Conservation (phyloP, 2,113 vertebrate species). For the Eubucco bourcierii region DNA sequence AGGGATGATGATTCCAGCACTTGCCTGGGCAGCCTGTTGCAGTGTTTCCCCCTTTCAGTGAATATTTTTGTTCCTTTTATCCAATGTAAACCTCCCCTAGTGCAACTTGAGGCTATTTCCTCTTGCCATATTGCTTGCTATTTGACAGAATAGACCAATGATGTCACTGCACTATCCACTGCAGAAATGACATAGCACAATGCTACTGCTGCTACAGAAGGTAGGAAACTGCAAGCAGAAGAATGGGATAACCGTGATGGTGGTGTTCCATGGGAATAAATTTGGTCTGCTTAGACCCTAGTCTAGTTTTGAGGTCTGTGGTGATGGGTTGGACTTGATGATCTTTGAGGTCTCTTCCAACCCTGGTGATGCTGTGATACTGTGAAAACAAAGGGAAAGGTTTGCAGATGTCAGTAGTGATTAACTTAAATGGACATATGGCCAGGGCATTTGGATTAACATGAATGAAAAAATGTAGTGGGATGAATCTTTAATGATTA, state of each 20-base stretch:
- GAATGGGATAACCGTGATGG: neutral
- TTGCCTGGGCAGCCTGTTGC: too few relatives aligned
- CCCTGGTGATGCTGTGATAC: too few relatives aligned
- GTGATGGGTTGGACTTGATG: too few relatives aligned
- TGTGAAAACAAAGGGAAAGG: neutral
- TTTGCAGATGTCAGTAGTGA: neutral
- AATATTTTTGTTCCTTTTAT: too few relatives aligned
- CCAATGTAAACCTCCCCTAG: too few relatives aligned
- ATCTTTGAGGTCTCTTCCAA: too few relatives aligned
- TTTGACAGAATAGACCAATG: too few relatives aligned
- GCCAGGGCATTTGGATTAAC: neutral
- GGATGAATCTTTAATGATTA: neutral
- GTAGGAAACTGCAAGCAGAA: rapidly evolving
- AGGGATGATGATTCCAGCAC: too few relatives aligned
- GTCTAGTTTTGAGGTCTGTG: too few relatives aligned
- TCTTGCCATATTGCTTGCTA: too few relatives aligned
- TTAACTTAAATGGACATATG: neutral
- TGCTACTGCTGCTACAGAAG: neutral
- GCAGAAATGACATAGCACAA: neutral
- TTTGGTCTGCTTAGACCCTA: neutral
- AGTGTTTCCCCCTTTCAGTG: too few relatives aligned
- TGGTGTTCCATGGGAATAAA: neutral
- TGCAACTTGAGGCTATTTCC: too few relatives aligned
- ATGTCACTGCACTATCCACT: neutral
- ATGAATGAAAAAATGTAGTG: neutral